Percentiles rank a stretch among this genome's conserved stretches.
Evolutionary conservation across 53 echinoderm and acorn worm species (phyloP).

Genomic region (Henricia sp.): DNA sequence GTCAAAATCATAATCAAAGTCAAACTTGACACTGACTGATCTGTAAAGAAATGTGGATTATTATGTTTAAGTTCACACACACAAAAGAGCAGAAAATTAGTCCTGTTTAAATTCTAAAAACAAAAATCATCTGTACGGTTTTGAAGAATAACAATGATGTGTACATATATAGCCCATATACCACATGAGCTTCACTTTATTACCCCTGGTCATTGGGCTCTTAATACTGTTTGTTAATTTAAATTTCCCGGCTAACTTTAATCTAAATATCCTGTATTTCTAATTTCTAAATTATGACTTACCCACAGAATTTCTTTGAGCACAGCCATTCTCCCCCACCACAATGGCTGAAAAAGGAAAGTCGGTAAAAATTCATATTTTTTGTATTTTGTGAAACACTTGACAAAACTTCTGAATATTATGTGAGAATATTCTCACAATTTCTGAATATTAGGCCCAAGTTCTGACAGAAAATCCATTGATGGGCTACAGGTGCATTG

Average conservation of each 20-base stretch:
- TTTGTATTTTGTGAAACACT: too few relatives aligned
- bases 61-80: not conserved
- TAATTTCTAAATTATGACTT: not conserved
- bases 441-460: too few relatives aligned
- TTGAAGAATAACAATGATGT: not conserved
- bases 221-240: too few relatives aligned
- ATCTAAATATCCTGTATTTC: too few relatives aligned
- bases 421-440: too few relatives aligned
- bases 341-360: constrained; percentile 52
- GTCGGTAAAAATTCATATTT: not conserved
- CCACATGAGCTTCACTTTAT: not conserved
- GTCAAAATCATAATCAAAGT: constrained; percentile 45
- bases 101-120: not conserved
- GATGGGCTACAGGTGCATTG: too few relatives aligned
- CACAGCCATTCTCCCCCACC: constrained; percentile 68
- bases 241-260: too few relatives aligned
- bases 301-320: constrained; percentile 75
- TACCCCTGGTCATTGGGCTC: too few relatives aligned
- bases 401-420: too few relatives aligned
- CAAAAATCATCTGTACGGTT: not conserved
- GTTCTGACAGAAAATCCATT: too few relatives aligned
- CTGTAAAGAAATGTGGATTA: constrained; percentile 28
- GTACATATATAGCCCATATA: not conserved
- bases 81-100: not conserved
- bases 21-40: constrained; percentile 47